A percentile compares a stretch with the other conserved stretches of the same genome.
phyloP scores from a whole-genome alignment of 2,797 vertebrate genomes.

The Sebastiscus tertius region DNA sequence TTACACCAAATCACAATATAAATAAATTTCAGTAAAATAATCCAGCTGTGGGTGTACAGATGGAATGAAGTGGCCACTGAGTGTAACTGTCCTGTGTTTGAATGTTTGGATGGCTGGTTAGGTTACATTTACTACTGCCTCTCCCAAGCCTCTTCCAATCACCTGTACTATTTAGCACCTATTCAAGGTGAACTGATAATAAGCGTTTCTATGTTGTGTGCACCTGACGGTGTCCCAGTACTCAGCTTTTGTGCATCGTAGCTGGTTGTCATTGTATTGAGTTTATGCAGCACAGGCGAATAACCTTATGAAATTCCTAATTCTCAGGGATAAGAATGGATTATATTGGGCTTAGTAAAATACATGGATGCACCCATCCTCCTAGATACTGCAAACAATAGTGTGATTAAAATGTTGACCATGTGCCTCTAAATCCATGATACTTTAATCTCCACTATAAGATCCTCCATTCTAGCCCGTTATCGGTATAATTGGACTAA shows the following conservation, averaged over 20 bases:
- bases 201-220: background rate
- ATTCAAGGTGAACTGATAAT: background rate
- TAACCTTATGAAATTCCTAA: constrained; percentile 45
- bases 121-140: background rate
- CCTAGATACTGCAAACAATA: constrained; percentile 32
- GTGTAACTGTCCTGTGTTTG: no score
- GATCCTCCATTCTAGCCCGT: constrained; percentile 3
- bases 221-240: background rate
- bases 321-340: constrained; percentile 56
- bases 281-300: background rate
- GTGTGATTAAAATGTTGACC: constrained; percentile 49
- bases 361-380: constrained; percentile 21
- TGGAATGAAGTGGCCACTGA: background rate
- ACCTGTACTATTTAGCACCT: background rate
- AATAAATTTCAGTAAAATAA: background rate
- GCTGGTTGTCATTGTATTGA: background rate
- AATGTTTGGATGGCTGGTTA: background rate
- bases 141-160: background rate
- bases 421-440: constrained; percentile 13
- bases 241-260: background rate
- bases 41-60: background rate
- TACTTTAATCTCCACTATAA: constrained; percentile 26
- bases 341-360: constrained; percentile 52
- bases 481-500: constrained; percentile 20
- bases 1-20: background rate